These are phyloP conservation scores for Diloba caeruleocephala DNA, from an alignment of 2,888 invertebrate genomes.

Conservation along the genomic window DNA sequence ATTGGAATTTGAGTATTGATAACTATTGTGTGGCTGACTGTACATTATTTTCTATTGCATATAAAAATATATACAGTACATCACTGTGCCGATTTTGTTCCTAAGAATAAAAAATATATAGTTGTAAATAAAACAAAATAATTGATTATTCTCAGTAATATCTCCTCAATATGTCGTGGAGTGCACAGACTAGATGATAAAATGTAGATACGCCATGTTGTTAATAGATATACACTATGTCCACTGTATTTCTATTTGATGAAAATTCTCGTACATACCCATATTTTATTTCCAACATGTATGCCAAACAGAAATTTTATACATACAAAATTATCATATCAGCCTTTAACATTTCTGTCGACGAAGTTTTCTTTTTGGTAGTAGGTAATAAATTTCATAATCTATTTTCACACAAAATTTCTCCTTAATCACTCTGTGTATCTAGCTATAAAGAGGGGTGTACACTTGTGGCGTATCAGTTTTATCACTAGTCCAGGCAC, in stretches of 20 bases:
- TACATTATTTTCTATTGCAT: slow-evolving; percentile 28
- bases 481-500: slow-evolving; percentile 43
- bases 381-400: too few species aligned
- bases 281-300: too few species aligned
- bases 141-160: slow-evolving; percentile 25
- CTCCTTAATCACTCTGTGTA: slow-evolving; percentile 28
- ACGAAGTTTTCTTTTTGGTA: too few species aligned
- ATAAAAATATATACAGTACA: slow-evolving; percentile 19
- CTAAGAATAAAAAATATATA: slow-evolving; percentile 3
- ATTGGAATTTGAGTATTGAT: not conserved
- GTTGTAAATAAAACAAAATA: slow-evolving; percentile 39
- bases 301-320: too few species aligned
- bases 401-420: too few species aligned
- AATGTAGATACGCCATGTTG: slow-evolving; percentile 44
- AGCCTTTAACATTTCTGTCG: too few species aligned
- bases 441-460: slow-evolving; percentile 22
- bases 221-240: not conserved
- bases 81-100: slow-evolving; percentile 17
- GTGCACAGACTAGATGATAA: slow-evolving; percentile 43
- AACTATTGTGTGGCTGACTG: slow-evolving; percentile 36
- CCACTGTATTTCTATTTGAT: too few species aligned
- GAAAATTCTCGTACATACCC: not conserved
- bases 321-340: too few species aligned
- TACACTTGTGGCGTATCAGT: slow-evolving; percentile 40
- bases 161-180: slow-evolving; percentile 38